Conservation (phyloP, 37 sponge, comb jelly and placozoan species). For the Tethya wilhelma region DNA sequence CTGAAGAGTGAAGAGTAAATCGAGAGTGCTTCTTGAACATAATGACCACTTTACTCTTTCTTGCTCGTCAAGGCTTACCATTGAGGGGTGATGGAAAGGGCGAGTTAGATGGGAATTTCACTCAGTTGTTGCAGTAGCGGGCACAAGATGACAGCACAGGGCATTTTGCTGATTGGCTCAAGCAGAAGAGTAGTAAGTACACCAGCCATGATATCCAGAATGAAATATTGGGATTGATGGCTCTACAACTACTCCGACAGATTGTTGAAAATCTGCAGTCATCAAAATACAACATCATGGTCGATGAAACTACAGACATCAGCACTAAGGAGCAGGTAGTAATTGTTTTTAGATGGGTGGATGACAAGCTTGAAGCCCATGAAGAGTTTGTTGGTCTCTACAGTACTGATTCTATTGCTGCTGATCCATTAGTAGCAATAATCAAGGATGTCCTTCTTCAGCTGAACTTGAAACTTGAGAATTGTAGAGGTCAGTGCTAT, state of each 20-base stretch:
- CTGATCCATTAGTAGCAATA: slow-evolving; percentile 10
- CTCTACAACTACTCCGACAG: slow-evolving; percentile 30
- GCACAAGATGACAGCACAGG: slow-evolving; percentile 29
- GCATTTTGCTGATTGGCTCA: slow-evolving; percentile 9
- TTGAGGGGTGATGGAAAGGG: slow-evolving; percentile 32
- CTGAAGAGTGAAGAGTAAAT: no score
- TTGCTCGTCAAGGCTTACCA: slow-evolving; percentile 44
- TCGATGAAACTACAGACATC: slow-evolving; percentile 50
- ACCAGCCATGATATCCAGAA: slow-evolving; percentile 52
- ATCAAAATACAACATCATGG: slow-evolving; percentile 31
- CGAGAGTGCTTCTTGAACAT: slow-evolving; percentile 7
- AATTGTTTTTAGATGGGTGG: slow-evolving; percentile 57
- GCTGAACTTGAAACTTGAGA: slow-evolving; percentile 28
- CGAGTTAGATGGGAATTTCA: slow-evolving; percentile 25
- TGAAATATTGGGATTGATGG: slow-evolving; percentile 55
- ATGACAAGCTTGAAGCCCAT: slow-evolving; percentile 44
- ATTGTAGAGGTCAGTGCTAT: slow-evolving; percentile 64
- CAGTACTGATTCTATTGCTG: slow-evolving; percentile 19
- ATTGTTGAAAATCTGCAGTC: slow-evolving; percentile 22
- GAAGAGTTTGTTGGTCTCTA: slow-evolving; percentile 45
- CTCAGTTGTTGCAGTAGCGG: slow-evolving; percentile 32
- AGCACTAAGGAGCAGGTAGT: slow-evolving; percentile 51
- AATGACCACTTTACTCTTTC: background rate
- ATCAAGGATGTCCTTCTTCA: slow-evolving; percentile 48
- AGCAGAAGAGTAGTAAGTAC: slow-evolving; percentile 43